Percentiles rank a stretch among this genome's conserved stretches.
Evolutionary conservation across 2,888 invertebrate genomes (phyloP).

Genomic region (Ophioninae sp.): DNA sequence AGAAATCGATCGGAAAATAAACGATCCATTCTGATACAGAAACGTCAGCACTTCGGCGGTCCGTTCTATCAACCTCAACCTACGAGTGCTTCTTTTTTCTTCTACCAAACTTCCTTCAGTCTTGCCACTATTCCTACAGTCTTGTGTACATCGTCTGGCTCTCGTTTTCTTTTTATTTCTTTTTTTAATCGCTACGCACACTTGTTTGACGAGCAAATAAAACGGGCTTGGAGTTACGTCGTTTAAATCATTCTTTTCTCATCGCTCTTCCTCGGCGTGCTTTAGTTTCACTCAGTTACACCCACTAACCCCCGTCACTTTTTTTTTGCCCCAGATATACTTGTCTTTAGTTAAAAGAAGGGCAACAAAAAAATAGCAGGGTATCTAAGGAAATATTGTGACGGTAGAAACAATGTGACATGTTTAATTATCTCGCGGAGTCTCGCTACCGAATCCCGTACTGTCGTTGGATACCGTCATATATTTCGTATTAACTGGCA

Average conservation of each 20-base stretch:
- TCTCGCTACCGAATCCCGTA: neutral
- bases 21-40: neutral
- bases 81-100: neutral
- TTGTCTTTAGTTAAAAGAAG: neutral
- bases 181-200: neutral
- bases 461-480: neutral
- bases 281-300: neutral
- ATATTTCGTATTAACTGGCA: conserved; percentile 13
- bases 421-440: conserved; percentile 5
- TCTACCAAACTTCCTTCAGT: neutral
- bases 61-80: neutral
- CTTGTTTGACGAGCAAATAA: conserved; percentile 23
- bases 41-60: neutral
- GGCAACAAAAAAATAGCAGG: neutral
- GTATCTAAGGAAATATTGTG: neutral
- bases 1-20: neutral
- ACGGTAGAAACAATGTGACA: conserved; percentile 11
- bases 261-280: neutral
- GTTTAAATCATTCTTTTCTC: neutral
- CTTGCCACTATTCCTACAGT: neutral
- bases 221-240: conserved; percentile 3
- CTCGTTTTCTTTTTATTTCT: neutral
- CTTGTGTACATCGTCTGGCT: neutral
- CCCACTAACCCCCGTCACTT: neutral
- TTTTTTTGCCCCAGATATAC: conserved; percentile 6